Evolutionary conservation across 2,888 invertebrate species (phyloP), one percentile per base, ranked within the genome.

Genomic region (Agrenia bidenticulata): DNA sequence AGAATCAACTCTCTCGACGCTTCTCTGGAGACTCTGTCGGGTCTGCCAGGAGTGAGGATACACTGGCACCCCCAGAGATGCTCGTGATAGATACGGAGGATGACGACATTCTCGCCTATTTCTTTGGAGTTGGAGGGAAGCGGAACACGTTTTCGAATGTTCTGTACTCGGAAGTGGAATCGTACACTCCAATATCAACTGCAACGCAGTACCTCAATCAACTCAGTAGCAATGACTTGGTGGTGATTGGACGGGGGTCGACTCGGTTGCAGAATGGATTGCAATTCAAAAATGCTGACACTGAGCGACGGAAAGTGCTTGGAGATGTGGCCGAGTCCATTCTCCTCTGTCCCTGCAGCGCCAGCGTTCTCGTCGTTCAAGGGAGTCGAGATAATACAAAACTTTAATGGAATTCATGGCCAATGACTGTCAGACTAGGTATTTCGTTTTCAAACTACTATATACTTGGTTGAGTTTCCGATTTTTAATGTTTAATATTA

Each of bases 281-380:
- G 15, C 50, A 54, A 24, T 68, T 64, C 19, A 68, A 59, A 37
- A 49, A 57, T 21, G 58, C 59, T 5, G 64, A 67, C 55, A 7
- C 21, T 2, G 72, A 72, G n/a, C 23, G 72, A 9, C 21, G 64
- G 5, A 65, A 61, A 51, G 63, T 63, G 11, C 51, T 72, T 17
- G 72, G 72, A 9, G 72, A 72, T 27, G 61, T 67, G 1, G 67
- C 69, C 5, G 72, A 72, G 42, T 23, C 61, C 1, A 55, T 72
- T 39, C 17, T 58, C 2, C 54, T 69, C 19, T 60, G 59, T 17
- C 37, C 50, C 0, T 67, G 63, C 21, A 42, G 19, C 4, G 61
- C 72, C 7, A 67, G 64, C 42, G 41, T 72, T 0, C 17, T 72
- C 1, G 59, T 72, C n/a, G 66, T 71, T 4, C 70, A 70, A 42